These are phyloP conservation scores for Drosophila neotestacea DNA, from an alignment of 2,888 invertebrate species.

Conservation along the genomic window DNA sequence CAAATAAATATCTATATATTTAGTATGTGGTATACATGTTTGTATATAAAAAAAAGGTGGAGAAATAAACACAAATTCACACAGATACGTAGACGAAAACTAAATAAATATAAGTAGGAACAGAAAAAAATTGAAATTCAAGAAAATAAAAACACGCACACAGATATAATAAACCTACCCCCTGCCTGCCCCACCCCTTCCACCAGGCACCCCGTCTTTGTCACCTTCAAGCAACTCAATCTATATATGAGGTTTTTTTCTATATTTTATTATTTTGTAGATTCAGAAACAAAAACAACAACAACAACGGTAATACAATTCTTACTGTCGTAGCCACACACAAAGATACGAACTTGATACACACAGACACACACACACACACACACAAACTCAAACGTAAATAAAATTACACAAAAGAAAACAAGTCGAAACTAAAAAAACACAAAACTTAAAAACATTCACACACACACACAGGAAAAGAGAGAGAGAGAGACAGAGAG, in stretches of 20 bases:
- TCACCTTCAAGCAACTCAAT: slow-evolving; percentile 52
- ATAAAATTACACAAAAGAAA: slow-evolving; percentile 80
- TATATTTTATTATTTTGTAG: slow-evolving; percentile 70
- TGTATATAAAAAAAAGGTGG: neutral
- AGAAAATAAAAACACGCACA: slow-evolving; percentile 65
- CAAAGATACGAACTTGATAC: slow-evolving; percentile 76
- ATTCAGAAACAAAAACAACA: slow-evolving; percentile 59
- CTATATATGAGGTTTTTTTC: slow-evolving; percentile 57
- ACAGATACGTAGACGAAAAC: slow-evolving; percentile 65
- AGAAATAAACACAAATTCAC: slow-evolving; percentile 8
- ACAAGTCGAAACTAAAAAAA: slow-evolving; percentile 76
- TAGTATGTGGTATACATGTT: slow-evolving; percentile 13
- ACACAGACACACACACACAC: slow-evolving; percentile 54
- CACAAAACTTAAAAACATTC: slow-evolving; percentile 59
- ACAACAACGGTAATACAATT: slow-evolving; percentile 73
- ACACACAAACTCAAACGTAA: slow-evolving; percentile 52
- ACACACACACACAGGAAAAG: slow-evolving; percentile 46
- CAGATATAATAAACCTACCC: slow-evolving; percentile 29
- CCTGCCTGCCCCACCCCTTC: neutral
- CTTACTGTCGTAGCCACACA: slow-evolving; percentile 70
- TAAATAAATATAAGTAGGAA: slow-evolving; percentile 69
- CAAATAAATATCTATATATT: slow-evolving; percentile 35
- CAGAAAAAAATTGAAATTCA: slow-evolving; percentile 55
- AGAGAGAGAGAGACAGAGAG: slow-evolving; percentile 16
- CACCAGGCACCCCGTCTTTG: slow-evolving; percentile 10